Percentiles rank a stretch among this genome's conserved stretches.
Conservation (phyloP, 2,113 vertebrate genomes). For the Hymenochirus boettgeri region DNA sequence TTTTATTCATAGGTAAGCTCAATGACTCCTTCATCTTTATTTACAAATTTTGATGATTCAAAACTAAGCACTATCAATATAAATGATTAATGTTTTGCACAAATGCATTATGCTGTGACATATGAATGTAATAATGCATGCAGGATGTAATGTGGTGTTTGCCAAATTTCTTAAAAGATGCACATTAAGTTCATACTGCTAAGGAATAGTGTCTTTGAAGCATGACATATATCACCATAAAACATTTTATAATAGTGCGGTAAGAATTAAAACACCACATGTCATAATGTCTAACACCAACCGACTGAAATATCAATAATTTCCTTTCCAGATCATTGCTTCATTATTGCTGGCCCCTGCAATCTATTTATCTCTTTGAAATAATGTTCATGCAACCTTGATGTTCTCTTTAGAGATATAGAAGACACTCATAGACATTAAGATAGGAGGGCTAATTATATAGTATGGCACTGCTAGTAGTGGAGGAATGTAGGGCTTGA, state of each 20-base stretch:
- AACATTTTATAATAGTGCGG: conserved; percentile 26
- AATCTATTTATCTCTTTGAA: conserved; percentile 33
- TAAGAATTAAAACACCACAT: conserved; percentile 18
- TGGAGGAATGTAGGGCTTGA: conserved; percentile 23
- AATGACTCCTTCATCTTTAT: too few relatives aligned
- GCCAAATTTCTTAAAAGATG: not conserved
- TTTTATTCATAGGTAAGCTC: too few relatives aligned
- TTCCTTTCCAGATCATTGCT: conserved; percentile 20
- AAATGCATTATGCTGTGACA: too few relatives aligned
- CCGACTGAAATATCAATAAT: conserved; percentile 32
- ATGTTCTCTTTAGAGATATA: conserved; percentile 30
- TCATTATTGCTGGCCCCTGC: conserved; percentile 12
- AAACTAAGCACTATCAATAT: too few relatives aligned
- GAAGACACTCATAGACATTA: conserved; percentile 25
- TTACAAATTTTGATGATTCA: too few relatives aligned
- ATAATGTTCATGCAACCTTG: conserved; percentile 34
- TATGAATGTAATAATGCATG: too few relatives aligned
- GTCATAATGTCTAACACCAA: conserved; percentile 28
- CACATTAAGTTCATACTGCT: not conserved
- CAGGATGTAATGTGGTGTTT: too few relatives aligned
- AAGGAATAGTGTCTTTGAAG: not conserved
- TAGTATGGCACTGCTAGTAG: conserved; percentile 26
- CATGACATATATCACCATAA: not conserved
- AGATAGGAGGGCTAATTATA: conserved; percentile 36
- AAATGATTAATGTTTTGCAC: too few relatives aligned